Conservation (phyloP, 2,888 invertebrate genomes). For the Mimas tiliae region DNA sequence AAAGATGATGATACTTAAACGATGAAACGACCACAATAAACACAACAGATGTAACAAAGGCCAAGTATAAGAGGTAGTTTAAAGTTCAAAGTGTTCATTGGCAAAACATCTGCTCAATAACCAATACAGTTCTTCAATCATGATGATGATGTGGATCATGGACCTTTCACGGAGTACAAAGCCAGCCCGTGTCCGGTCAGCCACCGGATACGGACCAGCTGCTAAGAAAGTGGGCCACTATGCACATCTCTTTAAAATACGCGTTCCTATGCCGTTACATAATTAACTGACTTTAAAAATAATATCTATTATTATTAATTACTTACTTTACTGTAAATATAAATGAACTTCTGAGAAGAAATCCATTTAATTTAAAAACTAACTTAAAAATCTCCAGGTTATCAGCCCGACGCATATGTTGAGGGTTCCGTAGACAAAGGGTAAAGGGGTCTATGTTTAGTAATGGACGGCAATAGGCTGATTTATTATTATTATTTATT, state of each 20-base stretch:
- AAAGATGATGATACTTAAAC: background rate
- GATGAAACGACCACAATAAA: slow-evolving; percentile 9
- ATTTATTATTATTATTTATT: too few relatives aligned
- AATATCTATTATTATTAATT: too few relatives aligned
- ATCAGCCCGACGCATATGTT: too few relatives aligned
- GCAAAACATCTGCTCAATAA: slow-evolving; percentile 23
- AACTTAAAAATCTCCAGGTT: too few relatives aligned
- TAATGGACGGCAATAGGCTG: too few relatives aligned
- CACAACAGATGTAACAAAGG: slow-evolving; percentile 16
- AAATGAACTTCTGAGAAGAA: too few relatives aligned
- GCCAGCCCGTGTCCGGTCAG: slow-evolving; percentile 46
- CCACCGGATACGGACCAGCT: slow-evolving; percentile 38
- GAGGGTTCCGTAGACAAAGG: too few relatives aligned
- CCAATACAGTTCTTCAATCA: slow-evolving; percentile 39
- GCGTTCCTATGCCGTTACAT: too few relatives aligned
- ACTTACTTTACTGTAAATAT: too few relatives aligned
- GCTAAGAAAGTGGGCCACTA: slow-evolving; percentile 44
- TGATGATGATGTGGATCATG: slow-evolving; percentile 42
- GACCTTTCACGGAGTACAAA: slow-evolving; percentile 42
- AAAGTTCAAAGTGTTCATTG: slow-evolving; percentile 25
- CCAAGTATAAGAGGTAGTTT: slow-evolving; percentile 15
- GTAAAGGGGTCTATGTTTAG: too few relatives aligned
- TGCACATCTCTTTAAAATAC: slow-evolving; percentile 23
- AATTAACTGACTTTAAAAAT: too few relatives aligned
- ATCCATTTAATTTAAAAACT: too few relatives aligned